Percentiles rank a stretch among this genome's conserved stretches.
Evolutionary conservation across 2,888 invertebrate genomes (phyloP).

Genomic region (Diogma glabrata): DNA sequence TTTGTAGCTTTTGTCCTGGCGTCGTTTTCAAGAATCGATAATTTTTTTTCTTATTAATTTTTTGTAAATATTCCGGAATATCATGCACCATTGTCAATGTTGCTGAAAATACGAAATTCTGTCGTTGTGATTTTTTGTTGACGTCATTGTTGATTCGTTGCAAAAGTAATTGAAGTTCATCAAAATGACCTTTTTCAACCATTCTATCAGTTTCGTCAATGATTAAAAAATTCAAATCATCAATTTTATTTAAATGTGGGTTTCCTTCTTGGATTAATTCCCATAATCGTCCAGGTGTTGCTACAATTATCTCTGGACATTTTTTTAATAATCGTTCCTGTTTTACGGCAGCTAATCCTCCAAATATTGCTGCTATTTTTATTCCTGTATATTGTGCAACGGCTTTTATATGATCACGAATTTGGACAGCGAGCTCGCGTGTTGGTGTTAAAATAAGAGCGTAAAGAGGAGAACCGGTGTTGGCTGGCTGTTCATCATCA

Average conservation of each 20-base stretch:
- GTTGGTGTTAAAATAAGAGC: slow-evolving; percentile 91
- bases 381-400: slow-evolving; percentile 70
- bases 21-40: slow-evolving; percentile 52
- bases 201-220: slow-evolving; percentile 99
- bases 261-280: slow-evolving; percentile 75
- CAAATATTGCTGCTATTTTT: slow-evolving; percentile 73
- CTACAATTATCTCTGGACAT: slow-evolving; percentile 88
- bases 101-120: slow-evolving; percentile 96
- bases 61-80: slow-evolving; percentile 58
- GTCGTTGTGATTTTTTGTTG: slow-evolving; percentile 47
- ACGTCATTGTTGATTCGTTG: slow-evolving; percentile 66
- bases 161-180: slow-evolving; percentile 73
- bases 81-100: slow-evolving; percentile 88
- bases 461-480: slow-evolving; percentile 45
- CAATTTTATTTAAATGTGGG: slow-evolving; percentile 58
- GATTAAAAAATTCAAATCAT: slow-evolving; percentile 72
- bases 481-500: slow-evolving; percentile 16
- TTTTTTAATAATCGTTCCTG: slow-evolving; percentile 75
- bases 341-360: slow-evolving; percentile 89
- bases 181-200: slow-evolving; percentile 93
- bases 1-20: slow-evolving; percentile 61
- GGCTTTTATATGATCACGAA: slow-evolving; percentile 70
- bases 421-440: slow-evolving; percentile 89
- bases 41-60: slow-evolving; percentile 27
- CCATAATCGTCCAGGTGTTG: slow-evolving; percentile 96